Evolutionary conservation across 2,888 invertebrate species (phyloP).

Genomic region (Drosophila gaucha): DNA sequence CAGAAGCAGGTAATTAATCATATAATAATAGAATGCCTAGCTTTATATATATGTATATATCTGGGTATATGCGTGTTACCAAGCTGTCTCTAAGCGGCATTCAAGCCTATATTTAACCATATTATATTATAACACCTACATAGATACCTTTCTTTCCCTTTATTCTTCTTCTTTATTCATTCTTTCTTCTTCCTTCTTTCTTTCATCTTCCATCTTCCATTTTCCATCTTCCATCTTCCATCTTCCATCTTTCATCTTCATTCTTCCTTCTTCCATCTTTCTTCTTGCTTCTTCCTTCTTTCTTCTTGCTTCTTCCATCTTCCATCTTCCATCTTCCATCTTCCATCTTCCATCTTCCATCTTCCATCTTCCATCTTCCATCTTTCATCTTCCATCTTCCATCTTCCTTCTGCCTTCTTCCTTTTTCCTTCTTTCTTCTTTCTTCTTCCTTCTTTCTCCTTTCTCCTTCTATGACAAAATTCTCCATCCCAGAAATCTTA

Average conservation of each 20-base stretch:
- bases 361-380: too few relatives aligned
- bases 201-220: not conserved
- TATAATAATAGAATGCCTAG: not conserved
- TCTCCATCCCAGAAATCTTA: too few relatives aligned
- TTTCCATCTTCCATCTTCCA: not conserved
- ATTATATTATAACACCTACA: not conserved
- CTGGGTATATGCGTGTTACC: not conserved
- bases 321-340: not conserved
- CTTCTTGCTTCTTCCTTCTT: not conserved
- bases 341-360: not conserved
- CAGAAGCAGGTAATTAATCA: not conserved
- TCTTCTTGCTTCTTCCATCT: not conserved
- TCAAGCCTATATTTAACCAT: not conserved
- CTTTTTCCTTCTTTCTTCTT: not conserved
- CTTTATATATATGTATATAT: not conserved
- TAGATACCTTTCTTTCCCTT: too few relatives aligned
- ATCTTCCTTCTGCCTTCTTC: not conserved
- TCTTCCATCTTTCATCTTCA: too few relatives aligned
- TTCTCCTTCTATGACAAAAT: too few relatives aligned
- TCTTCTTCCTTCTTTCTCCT: not conserved
- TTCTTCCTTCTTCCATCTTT: not conserved
- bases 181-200: not conserved
- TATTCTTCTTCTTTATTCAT: too few relatives aligned
- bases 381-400: too few relatives aligned
- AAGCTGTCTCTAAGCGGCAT: not conserved